Conservation (phyloP, 2,888 invertebrate species). For the Dorcus hopei region DNA sequence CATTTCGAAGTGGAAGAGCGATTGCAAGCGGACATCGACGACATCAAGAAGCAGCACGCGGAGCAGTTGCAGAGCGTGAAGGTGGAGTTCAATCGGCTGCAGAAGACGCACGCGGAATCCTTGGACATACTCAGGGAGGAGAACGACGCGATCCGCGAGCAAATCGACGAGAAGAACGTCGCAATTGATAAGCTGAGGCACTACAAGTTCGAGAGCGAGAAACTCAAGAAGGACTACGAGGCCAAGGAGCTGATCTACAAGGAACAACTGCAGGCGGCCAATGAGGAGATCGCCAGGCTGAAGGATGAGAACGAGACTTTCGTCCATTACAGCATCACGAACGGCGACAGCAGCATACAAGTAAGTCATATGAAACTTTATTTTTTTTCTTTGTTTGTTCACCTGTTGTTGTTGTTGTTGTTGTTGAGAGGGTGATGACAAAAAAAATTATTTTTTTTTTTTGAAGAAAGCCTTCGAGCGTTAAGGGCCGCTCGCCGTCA, state of each 20-base stretch:
- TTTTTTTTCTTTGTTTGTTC: too few relatives aligned
- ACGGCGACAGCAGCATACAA: slow-evolving; percentile 43
- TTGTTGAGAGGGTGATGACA: too few relatives aligned
- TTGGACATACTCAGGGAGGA: slow-evolving; percentile 47
- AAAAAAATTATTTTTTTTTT: too few relatives aligned
- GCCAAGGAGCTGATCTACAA: slow-evolving; percentile 37
- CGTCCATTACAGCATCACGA: slow-evolving; percentile 36
- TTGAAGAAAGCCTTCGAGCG: too few relatives aligned
- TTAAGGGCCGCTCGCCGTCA: too few relatives aligned
- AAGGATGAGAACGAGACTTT: slow-evolving; percentile 42
- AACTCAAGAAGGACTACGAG: slow-evolving; percentile 40
- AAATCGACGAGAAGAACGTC: slow-evolving; percentile 43
- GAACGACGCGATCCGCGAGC: slow-evolving; percentile 46
- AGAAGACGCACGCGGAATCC: slow-evolving; percentile 42
- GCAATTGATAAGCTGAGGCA: slow-evolving; percentile 32
- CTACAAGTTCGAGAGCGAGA: slow-evolving; percentile 34
- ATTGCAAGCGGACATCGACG: slow-evolving; percentile 36
- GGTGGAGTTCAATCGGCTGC: slow-evolving; percentile 41
- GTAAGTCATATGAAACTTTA: slow-evolving; percentile 26
- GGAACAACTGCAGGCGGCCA: slow-evolving; percentile 29
- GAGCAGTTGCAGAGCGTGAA: slow-evolving; percentile 39
- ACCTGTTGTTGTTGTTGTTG: too few relatives aligned
- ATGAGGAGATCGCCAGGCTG: slow-evolving; percentile 37
- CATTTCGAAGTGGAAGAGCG: slow-evolving; percentile 38
- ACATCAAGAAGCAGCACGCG: slow-evolving; percentile 35